phyloP scores from a whole-genome alignment of 2,888 invertebrate species.

The Trimorus sp. region DNA sequence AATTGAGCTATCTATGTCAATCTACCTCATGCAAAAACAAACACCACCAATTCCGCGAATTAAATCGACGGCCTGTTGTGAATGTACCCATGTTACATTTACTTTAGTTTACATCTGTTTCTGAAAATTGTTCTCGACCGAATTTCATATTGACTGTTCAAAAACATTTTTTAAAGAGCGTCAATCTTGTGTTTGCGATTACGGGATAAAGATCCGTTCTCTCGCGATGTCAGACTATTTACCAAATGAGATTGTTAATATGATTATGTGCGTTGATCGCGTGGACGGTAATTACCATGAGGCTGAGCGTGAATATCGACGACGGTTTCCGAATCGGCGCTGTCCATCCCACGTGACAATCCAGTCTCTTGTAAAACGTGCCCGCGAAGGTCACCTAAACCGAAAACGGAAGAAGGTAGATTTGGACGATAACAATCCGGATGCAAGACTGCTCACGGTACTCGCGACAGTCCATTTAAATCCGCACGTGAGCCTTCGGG shows the following conservation, averaged over 20 bases:
- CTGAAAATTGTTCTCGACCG: too few relatives aligned
- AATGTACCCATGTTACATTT: too few relatives aligned
- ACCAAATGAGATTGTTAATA: constrained; percentile 12
- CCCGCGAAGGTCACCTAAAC: not conserved
- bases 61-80: too few relatives aligned
- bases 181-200: not conserved
- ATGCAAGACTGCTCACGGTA: constrained; percentile 16
- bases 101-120: too few relatives aligned
- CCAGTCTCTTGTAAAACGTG: not conserved
- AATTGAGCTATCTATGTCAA: too few relatives aligned
- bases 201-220: not conserved
- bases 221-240: constrained; percentile 22
- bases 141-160: too few relatives aligned
- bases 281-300: constrained; percentile 1
- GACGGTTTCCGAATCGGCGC: constrained; percentile 3
- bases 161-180: not conserved
- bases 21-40: too few relatives aligned
- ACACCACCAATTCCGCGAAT: too few relatives aligned
- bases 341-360: constrained; percentile 3
- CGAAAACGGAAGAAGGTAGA: constrained; percentile 5
- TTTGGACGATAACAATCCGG: constrained; percentile 12
- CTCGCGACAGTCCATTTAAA: constrained; percentile 27
- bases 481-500: constrained; percentile 33
- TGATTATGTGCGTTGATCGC: constrained; percentile 6
- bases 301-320: constrained; percentile 1